Evolutionary conservation across 2,113 vertebrate species (phyloP), one percentile per base, ranked within the genome.

Genomic region (Takifugu bimaculatus): DNA sequence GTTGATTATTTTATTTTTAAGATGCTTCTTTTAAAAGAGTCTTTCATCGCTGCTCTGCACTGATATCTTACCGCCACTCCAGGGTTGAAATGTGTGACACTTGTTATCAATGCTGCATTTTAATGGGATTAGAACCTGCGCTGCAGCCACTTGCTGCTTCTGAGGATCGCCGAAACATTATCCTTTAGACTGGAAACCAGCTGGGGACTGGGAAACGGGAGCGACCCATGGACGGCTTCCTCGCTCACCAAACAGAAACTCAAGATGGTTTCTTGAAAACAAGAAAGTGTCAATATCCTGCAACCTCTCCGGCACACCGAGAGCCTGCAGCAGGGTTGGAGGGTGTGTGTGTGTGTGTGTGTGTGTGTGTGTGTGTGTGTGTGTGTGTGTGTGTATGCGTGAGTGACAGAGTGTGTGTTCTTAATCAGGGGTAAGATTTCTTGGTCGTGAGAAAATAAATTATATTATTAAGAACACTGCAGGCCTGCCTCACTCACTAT

Each of bases 201-300:
- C 85, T 70, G 74, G 69, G 75, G 54, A 83, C 26, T 65, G 72
- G 80, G 65, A 50, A 82, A 65, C 70, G 67, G 74, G 63, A 81
- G 72, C 11, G 27, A 77, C 61, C 61, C 35, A 55, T 79, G 73
- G 82, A 83, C 79, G 78, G 83, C 78, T 70, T 63, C 81, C 73
- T 58, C 78, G 76, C 81, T 86, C 83, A 83, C 79, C 74, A 83
- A 85, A 88, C 82, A 85, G 58, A 82, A 83, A 83, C 70, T 72
- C 57, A 73, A 70, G 59, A 78, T 57, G 54, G 4, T 57, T 74
- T 78, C 72, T 65, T 62, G 74, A 74, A 68, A 64, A 84, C 80
- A 82, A 69, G 56, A 79, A 75, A 73, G 72, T 78, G 79, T 79
- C 74, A 64, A 49, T 79, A 78, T 78, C 77, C 70, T 70, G 73